These are phyloP conservation scores for Erebia ligea DNA, from an alignment of 2,888 invertebrate species.

Conservation along the genomic window DNA sequence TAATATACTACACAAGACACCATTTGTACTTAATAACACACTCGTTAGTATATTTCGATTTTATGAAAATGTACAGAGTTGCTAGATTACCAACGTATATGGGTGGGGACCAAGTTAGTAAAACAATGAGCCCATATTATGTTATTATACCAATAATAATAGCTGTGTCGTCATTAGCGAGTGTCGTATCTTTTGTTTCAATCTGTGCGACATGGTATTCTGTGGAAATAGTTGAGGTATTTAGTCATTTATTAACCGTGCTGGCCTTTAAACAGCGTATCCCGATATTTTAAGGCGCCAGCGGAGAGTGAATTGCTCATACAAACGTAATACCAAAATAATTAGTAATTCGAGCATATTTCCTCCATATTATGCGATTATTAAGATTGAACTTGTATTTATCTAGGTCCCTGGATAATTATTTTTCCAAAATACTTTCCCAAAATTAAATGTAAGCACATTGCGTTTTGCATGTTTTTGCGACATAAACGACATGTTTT, in stretches of 20 bases:
- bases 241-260: neutral
- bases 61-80: conserved; percentile 10
- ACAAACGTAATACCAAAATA: too few relatives aligned
- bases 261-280: too few relatives aligned
- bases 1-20: neutral
- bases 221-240: conserved; percentile 1
- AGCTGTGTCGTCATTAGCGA: conserved; percentile 28
- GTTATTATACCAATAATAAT: conserved; percentile 29
- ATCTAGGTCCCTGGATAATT: too few relatives aligned
- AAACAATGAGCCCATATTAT: conserved; percentile 29
- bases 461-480: too few relatives aligned
- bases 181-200: conserved; percentile 31
- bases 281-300: too few relatives aligned
- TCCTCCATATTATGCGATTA: too few relatives aligned
- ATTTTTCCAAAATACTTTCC: too few relatives aligned
- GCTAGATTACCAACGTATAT: conserved; percentile 3
- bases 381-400: too few relatives aligned
- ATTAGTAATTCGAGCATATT: too few relatives aligned
- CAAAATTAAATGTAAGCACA: too few relatives aligned
- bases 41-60: neutral
- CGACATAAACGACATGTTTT: too few relatives aligned
- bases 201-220: conserved; percentile 24
- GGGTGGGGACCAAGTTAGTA: conserved; percentile 21
- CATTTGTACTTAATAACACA: neutral
- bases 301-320: too few relatives aligned